Evolutionary conservation across 2,113 vertebrate species (phyloP).

Genomic region (Tiliqua scincoides): DNA sequence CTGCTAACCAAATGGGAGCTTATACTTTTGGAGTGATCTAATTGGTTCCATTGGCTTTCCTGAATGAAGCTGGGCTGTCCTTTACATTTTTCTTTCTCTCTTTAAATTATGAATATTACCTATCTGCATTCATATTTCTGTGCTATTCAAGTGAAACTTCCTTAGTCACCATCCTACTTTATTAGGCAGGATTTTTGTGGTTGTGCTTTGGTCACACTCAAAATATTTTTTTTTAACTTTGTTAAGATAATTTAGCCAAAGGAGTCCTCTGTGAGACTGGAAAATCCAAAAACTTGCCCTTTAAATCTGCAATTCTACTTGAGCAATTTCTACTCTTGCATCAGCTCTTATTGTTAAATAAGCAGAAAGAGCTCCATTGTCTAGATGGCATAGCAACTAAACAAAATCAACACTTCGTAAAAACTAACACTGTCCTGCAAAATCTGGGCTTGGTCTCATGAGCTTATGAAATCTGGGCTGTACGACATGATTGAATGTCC

Average conservation of each 20-base stretch:
- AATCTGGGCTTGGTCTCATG: neutral
- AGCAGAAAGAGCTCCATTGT: conserved; percentile 21
- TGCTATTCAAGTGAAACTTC: neutral
- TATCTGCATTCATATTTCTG: neutral
- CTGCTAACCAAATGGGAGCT: neutral
- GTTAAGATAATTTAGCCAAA: neutral
- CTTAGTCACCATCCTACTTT: neutral
- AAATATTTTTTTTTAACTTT: neutral
- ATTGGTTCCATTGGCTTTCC: neutral
- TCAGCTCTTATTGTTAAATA: conserved; percentile 28
- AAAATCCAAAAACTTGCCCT: neutral
- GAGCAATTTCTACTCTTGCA: neutral
- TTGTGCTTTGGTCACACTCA: neutral
- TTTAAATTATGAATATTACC: neutral
- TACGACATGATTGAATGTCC: no score
- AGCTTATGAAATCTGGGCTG: neutral
- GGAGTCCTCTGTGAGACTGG: neutral
- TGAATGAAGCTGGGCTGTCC: neutral
- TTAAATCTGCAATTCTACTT: neutral
- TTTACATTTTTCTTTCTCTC: neutral
- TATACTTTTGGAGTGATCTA: neutral
- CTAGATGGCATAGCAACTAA: conserved; percentile 15
- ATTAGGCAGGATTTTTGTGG: neutral
- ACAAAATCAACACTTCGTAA: conserved; percentile 19
- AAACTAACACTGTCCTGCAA: neutral